Conservation (phyloP, 2,113 vertebrate species). For the Tetrax tetrax region DNA sequence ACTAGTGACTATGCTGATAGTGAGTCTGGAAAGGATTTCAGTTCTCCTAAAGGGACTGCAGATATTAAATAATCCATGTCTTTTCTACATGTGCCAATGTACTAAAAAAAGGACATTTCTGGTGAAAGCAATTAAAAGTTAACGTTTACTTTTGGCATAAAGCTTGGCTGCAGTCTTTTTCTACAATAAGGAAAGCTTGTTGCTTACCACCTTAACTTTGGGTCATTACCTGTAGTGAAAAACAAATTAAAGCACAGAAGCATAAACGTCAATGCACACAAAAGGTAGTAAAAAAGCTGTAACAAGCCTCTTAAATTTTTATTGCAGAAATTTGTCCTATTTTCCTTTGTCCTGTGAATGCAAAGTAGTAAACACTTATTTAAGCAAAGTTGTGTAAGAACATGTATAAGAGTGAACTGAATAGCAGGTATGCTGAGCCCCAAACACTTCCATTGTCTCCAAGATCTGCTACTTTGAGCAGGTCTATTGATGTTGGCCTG, state of each 20-base stretch:
- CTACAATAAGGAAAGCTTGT: neutral
- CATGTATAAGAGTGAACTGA: neutral
- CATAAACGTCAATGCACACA: conserved; percentile 38
- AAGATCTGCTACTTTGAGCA: neutral
- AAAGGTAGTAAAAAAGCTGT: conserved; percentile 58
- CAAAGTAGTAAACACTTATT: neutral
- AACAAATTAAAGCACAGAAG: conserved; percentile 55
- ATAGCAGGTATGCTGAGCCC: neutral
- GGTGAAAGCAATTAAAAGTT: conserved; percentile 31
- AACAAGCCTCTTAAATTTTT: conserved; percentile 51
- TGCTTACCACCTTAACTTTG: conserved; percentile 27
- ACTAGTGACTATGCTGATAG: too few species aligned
- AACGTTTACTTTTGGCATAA: conserved; percentile 35
- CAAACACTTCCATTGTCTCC: neutral
- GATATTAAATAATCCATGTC: too few species aligned
- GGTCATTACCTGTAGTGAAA: conserved; percentile 23
- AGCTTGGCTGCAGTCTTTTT: neutral
- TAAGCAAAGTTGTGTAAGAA: neutral
- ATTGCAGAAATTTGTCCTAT: neutral
- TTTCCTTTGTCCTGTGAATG: neutral
- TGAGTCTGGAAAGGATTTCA: too few species aligned
- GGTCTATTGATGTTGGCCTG: neutral
- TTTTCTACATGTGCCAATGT: too few species aligned
- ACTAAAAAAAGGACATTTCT: neutral
- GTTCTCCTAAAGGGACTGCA: too few species aligned